phyloP scores from a whole-genome alignment of 2,113 vertebrate genomes.

The Thymallus thymallus region DNA sequence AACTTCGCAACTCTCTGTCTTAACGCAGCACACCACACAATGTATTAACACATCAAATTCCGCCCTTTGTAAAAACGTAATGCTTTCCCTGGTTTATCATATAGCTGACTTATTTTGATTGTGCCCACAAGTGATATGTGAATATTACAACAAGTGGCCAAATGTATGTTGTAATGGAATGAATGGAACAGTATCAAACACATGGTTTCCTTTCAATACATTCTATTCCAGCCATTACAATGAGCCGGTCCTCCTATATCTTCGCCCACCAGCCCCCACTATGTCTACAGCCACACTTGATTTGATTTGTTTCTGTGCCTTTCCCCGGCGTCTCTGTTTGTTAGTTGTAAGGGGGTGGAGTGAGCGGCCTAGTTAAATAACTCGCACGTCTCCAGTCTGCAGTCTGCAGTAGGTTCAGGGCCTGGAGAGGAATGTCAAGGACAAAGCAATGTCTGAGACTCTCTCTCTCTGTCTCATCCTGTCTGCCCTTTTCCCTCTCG shows the following conservation, averaged over 20 bases:
- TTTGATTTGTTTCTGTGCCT: not conserved
- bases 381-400: conserved; percentile 12
- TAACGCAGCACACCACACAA: not conserved
- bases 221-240: no score
- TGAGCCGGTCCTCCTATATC: no score
- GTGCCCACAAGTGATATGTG: no score
- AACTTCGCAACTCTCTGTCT: not conserved
- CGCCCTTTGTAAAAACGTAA: not conserved
- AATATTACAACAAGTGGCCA: not conserved
- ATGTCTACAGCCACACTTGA: not conserved
- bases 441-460: conserved; percentile 43
- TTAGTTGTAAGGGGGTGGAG: conserved; percentile 35
- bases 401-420: conserved; percentile 48
- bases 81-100: no score
- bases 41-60: not conserved
- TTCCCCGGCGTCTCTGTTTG: not conserved
- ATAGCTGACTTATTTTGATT: no score
- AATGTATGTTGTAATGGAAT: no score
- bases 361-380: conserved; percentile 65
- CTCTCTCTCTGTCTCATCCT: conserved; percentile 1
- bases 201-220: no score
- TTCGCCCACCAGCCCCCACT: no score
- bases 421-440: conserved; percentile 64
- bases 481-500: not conserved
- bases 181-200: no score